Conservation (phyloP, 2,113 vertebrate genomes). For the Planiliza haematocheilus region DNA sequence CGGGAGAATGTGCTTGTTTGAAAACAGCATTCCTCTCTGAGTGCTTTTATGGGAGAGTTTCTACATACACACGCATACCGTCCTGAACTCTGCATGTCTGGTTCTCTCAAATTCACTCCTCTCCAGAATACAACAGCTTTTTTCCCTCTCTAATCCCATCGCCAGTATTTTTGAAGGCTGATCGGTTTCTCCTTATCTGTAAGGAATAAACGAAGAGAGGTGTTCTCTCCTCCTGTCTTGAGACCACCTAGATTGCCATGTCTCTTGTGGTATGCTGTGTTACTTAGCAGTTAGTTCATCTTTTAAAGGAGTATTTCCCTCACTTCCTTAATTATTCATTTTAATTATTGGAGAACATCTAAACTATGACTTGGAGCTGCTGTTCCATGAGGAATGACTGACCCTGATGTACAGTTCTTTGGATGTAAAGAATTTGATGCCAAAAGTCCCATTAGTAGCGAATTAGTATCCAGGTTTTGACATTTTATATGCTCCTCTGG, state of each 20-base stretch:
- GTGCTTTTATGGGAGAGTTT: conserved; percentile 77
- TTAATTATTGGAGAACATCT: conserved; percentile 27
- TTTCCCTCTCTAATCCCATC: conserved; percentile 16
- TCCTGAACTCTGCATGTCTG: conserved; percentile 30
- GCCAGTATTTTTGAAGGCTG: conserved; percentile 9
- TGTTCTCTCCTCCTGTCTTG: conserved; percentile 50
- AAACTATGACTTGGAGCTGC: background rate
- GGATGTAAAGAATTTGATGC: background rate
- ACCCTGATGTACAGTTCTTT: background rate
- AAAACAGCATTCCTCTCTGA: conserved; percentile 79
- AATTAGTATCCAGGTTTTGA: conserved; percentile 1
- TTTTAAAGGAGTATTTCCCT: conserved; percentile 12
- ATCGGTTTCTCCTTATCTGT: conserved; percentile 66
- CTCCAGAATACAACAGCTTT: conserved; percentile 25
- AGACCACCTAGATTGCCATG: conserved; percentile 63
- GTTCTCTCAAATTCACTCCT: conserved; percentile 39
- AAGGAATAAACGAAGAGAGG: conserved; percentile 57
- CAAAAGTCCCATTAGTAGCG: conserved; percentile 1
- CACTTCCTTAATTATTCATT: background rate
- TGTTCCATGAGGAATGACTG: background rate
- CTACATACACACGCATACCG: conserved; percentile 61
- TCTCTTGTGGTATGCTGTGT: conserved; percentile 26
- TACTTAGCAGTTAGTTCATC: conserved; percentile 45
- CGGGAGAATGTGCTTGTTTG: conserved; percentile 82
- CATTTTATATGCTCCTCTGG: background rate